These are phyloP conservation scores for Capreolus pygargus DNA, from an alignment of 2,113 vertebrate species.

Conservation along the genomic window DNA sequence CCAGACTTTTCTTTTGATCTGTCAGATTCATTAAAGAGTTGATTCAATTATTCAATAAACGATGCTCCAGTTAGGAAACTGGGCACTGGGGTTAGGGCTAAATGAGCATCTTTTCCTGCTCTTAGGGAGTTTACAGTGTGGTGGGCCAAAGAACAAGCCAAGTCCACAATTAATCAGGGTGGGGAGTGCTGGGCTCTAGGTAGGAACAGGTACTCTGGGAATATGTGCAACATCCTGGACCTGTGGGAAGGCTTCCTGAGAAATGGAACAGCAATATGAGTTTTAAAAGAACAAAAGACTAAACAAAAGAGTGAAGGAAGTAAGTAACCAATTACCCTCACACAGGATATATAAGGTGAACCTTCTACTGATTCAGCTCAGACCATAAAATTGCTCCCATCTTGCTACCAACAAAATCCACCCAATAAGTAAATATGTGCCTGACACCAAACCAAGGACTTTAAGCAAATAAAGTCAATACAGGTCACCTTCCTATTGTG, in stretches of 20 bases:
- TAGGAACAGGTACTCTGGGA: background rate
- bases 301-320: background rate
- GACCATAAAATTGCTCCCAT: background rate
- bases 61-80: background rate
- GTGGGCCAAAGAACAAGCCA: background rate
- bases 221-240: background rate
- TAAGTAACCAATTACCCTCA: background rate
- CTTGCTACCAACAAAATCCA: background rate
- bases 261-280: background rate
- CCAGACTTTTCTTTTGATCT: background rate
- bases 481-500: background rate
- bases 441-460: background rate
- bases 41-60: background rate
- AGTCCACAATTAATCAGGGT: background rate
- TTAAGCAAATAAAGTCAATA: background rate
- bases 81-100: background rate
- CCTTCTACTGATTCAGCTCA: background rate
- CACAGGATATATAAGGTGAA: background rate
- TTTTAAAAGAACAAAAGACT: background rate
- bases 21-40: background rate
- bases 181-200: background rate
- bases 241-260: background rate
- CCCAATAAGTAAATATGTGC: background rate
- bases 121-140: background rate
- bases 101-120: background rate